Conservation (phyloP, 2,113 vertebrate species). For the Tor tambroides region DNA sequence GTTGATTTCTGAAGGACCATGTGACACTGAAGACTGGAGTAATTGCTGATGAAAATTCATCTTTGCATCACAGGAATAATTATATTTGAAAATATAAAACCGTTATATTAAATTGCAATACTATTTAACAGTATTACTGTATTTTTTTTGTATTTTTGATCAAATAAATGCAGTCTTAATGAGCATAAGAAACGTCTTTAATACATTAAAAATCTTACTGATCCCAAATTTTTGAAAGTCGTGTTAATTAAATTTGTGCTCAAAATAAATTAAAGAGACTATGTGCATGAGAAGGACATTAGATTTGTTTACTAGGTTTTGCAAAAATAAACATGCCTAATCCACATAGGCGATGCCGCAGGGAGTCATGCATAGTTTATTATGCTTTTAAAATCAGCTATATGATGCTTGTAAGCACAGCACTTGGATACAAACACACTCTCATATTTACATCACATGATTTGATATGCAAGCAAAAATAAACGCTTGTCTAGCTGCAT, state of each 20-base stretch:
- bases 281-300: neutral
- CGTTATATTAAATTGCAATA: too few relatives aligned
- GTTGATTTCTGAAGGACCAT: too few relatives aligned
- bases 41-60: too few relatives aligned
- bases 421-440: neutral
- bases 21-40: too few relatives aligned
- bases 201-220: neutral
- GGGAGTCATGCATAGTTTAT: constrained; percentile 11
- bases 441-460: neutral
- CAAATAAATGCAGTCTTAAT: neutral
- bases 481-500: neutral
- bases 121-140: neutral
- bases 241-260: too few relatives aligned
- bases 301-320: constrained; percentile 30
- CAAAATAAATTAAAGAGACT: neutral
- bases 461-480: neutral
- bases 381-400: constrained; percentile 24
- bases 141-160: neutral
- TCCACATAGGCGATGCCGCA: neutral
- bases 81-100: too few relatives aligned
- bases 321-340: constrained; percentile 7
- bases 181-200: neutral
- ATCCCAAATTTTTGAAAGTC: neutral
- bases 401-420: neutral
- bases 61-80: too few relatives aligned